Percentiles rank a stretch among this genome's conserved stretches.
Conservation (phyloP, 2,797 vertebrate genomes). For the Premnoplex brunnescens region DNA sequence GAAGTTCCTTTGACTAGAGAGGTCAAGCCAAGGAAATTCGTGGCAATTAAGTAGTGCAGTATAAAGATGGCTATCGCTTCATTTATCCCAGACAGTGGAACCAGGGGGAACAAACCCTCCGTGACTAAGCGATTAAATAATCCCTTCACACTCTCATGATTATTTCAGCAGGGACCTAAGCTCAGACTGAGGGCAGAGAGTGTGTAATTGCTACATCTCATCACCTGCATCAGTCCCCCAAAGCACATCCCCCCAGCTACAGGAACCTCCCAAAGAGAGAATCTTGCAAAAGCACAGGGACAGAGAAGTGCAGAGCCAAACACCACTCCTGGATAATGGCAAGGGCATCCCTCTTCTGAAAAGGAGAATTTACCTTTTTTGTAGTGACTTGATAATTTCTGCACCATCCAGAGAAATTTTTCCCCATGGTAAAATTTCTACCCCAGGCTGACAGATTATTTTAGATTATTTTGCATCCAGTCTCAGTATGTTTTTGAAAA, state of each 20-base stretch:
- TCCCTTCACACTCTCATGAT: background rate
- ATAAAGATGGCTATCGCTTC: constrained; percentile 18
- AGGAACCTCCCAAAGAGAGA: background rate
- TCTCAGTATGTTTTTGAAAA: background rate
- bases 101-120: background rate
- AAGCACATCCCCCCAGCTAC: background rate
- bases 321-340: background rate
- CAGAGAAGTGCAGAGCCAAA: background rate
- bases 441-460: background rate
- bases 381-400: background rate
- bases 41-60: background rate
- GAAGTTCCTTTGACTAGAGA: background rate
- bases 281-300: background rate
- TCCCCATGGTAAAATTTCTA: background rate
- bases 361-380: background rate
- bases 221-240: background rate
- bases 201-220: background rate
- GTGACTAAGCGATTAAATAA: background rate
- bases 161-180: constrained; percentile 7
- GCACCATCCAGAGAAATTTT: background rate
- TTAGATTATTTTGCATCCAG: background rate
- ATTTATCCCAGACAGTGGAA: constrained; percentile 8
- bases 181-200: background rate
- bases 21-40: constrained; percentile 9
- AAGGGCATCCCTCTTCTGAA: background rate